These are phyloP conservation scores for Parapristionchus giblindavisi DNA, from an alignment of 2,888 invertebrate species.

Conservation along the genomic window DNA sequence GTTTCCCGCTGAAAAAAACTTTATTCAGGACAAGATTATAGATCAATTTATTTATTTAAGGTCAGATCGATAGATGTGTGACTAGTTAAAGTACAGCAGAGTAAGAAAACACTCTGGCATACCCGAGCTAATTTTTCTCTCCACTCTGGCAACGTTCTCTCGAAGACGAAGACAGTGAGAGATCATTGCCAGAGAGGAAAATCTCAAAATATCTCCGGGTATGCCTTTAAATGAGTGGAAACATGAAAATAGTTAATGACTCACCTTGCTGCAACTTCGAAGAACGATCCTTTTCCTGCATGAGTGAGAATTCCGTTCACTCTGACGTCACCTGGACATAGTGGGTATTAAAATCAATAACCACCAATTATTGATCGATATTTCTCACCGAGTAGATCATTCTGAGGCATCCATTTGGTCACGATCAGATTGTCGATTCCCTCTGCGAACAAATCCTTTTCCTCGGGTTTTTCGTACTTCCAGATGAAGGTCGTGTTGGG, in stretches of 20 bases:
- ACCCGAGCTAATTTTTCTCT: no score
- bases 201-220: no score
- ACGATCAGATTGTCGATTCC: constrained; percentile 19
- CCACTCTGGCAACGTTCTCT: no score
- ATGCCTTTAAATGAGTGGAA: no score
- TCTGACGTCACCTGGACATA: constrained; percentile 4
- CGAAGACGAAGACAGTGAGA: no score
- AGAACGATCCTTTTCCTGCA: constrained; percentile 22
- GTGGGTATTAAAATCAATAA: neutral
- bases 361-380: neutral
- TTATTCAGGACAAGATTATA: neutral
- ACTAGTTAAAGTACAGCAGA: no score
- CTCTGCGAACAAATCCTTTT: constrained; percentile 16
- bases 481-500: constrained; percentile 23
- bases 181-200: no score
- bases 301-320: constrained; percentile 25
- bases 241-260: neutral
- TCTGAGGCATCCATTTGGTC: constrained; percentile 29
- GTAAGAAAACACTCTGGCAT: no score
- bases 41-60: neutral
- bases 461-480: constrained; percentile 31
- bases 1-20: neutral
- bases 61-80: neutral
- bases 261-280: constrained; percentile 19
- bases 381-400: constrained; percentile 33